Evolutionary conservation across 2,113 vertebrate genomes (phyloP), one percentile per base, ranked within the genome.

Genomic region (Callaeas wilsoni): DNA sequence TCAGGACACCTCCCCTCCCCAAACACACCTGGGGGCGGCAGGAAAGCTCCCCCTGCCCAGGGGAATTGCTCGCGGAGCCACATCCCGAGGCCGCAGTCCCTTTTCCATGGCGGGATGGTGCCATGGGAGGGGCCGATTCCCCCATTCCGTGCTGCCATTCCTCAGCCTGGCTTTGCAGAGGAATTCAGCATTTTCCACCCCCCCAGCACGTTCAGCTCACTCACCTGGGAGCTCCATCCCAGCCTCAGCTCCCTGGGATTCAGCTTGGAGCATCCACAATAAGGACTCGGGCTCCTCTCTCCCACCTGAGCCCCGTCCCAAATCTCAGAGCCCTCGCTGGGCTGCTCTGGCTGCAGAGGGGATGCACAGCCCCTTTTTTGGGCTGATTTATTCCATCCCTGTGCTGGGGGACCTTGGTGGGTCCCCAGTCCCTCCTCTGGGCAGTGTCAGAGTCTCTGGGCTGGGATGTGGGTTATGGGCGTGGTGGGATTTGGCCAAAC

Each of bases 321-420:
- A 12, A 65, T 3, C 41, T 10, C 52, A 26, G 29, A 55, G 25
- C 33, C 14, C 35, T 37, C 30, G 0, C 7, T 19, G 12, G 6
- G 35, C 22, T 44, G 37, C 1, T 1, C 20, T 18, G 57, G 44
- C 73, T 64, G 39, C 77, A 15, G 22, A 19, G 16, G 27, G 46
- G 49, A 32, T 44, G 50, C 47, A 15, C 70, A 68, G 27, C 3
- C 17, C 37, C 13, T 6, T 21, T 9, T 44, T 65, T 7, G 1
- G 71, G 67, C 70, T 47, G 30, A 63, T 16, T 60, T 29, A 4
- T 8, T 33, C 9, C 7, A 27, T 26, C 9, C 18, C 14, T 6
- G 2, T 0, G 3, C 10, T 41, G 4, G 1, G 8, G 7, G 7
- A 13, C 13, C 42, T 41, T 14, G 29, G 33, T 26, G 64, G 20